phyloP scores from a whole-genome alignment of 2,797 vertebrate species.

The Lepus oiostolus region DNA sequence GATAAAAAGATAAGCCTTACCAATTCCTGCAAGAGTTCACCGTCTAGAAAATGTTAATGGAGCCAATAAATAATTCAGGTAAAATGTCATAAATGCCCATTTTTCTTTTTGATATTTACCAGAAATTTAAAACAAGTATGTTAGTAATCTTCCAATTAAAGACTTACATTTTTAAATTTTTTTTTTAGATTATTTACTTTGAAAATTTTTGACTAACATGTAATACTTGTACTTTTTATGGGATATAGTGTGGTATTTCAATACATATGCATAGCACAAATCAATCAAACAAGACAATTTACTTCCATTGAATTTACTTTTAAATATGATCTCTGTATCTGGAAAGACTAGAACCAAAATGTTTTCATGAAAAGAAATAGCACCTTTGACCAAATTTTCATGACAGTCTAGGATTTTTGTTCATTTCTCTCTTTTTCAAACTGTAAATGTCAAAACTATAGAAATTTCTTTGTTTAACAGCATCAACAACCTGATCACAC shows the following conservation, averaged over 20 bases:
- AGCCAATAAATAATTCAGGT: neutral
- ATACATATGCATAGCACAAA: too few species aligned
- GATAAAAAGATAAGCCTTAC: neutral
- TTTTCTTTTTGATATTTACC: neutral
- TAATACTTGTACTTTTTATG: too few species aligned
- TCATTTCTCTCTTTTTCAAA: neutral
- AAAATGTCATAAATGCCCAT: neutral
- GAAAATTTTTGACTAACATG: too few species aligned
- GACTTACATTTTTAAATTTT: neutral
- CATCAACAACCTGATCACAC: neutral
- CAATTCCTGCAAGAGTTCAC: neutral
- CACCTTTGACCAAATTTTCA: neutral
- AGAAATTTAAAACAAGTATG: neutral
- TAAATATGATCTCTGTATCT: neutral
- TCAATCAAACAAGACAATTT: too few species aligned
- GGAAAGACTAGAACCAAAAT: neutral
- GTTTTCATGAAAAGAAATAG: neutral
- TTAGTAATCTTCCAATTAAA: neutral
- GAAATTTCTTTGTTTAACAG: neutral
- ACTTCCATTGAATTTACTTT: neutral
- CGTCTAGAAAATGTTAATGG: neutral
- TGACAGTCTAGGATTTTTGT: neutral
- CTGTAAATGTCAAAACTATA: neutral
- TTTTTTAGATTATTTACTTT: too few species aligned
- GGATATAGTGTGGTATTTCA: too few species aligned